Conservation (phyloP, 2,888 invertebrate genomes). For the Hydrotaea cyrtoneurina region DNA sequence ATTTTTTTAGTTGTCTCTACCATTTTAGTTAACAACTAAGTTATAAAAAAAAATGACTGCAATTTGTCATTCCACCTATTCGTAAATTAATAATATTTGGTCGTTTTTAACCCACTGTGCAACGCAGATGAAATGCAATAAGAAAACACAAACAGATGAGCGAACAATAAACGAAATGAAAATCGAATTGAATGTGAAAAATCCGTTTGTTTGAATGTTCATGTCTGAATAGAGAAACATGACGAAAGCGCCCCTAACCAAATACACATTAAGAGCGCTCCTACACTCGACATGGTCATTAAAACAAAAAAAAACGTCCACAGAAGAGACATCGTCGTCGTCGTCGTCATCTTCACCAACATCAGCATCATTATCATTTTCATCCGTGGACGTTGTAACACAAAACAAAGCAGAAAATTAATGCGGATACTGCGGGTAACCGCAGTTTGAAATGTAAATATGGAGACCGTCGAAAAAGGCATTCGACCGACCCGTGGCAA, state of each 20-base stretch:
- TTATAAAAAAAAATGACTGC: no score
- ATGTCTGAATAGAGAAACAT: slow-evolving; percentile 24
- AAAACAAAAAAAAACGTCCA: not conserved
- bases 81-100: no score
- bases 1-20: no score
- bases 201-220: not conserved
- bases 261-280: slow-evolving; percentile 31
- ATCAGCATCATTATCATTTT: not conserved
- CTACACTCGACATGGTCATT: slow-evolving; percentile 47
- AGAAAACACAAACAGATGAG: slow-evolving; percentile 18
- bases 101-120: not conserved
- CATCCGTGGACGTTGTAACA: slow-evolving; percentile 14
- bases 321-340: slow-evolving; percentile 9
- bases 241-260: slow-evolving; percentile 26
- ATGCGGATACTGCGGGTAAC: slow-evolving; percentile 72
- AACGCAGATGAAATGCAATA: slow-evolving; percentile 26
- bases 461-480: not conserved
- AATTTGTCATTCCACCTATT: no score
- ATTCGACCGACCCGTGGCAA: no score
- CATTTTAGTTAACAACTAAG: no score
- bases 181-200: slow-evolving; percentile 66
- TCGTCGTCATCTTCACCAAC: not conserved
- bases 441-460: slow-evolving; percentile 25
- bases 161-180: slow-evolving; percentile 65
- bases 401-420: slow-evolving; percentile 48